Evolutionary conservation across 2,888 invertebrate genomes (phyloP), one percentile per base, ranked within the genome.

Genomic region (Ganaspis brasiliensis): DNA sequence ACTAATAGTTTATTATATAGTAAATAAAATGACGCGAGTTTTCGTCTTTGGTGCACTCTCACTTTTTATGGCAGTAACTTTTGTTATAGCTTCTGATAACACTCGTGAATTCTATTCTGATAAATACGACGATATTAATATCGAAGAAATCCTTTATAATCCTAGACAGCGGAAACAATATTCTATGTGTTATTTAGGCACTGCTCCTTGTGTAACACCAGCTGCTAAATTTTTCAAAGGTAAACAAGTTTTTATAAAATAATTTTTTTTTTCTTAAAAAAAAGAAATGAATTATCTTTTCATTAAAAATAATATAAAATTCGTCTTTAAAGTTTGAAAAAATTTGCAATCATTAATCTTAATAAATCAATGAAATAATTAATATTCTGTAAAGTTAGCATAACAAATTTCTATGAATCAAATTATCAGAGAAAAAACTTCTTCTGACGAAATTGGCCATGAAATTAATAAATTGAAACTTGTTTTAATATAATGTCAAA

Each of bases 121-220:
- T 75, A 84, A 81, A 70, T 87, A 83, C 71, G 86, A 85, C 78
- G 75, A 87, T 70, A 72, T 89, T 67, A 81, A 88, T 74, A 84
- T 84, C 49, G 81, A 79, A 5, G 84, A 79, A 12, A 87, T 89
- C 81, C 81, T 90, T 57, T 61, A 63, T 3, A 87, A 89, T 78
- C 85, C 85, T 10, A 73, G 75, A 9, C 49, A 86, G 12, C 83
- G 89, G 5, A 80, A 84, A 40, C 84, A 86, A 37, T 89, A 89
- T 74, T 87, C 87, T 57, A 75, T 82, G 0, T 90, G 89, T 61
- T 84, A 89, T 52, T 80, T 87, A 75, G 87, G 85, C 24, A 79
- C 73, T 2, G 83, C 81, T 73, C 84, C 86, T 0, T 88, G 88
- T 75, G 6, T 82, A 5, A 83, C 87, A 4, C 76, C 80, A 0